A percentile compares a stretch with the other conserved stretches of the same genome.
Conservation (phyloP, 64 coral and sea anemone species). For the Pocillopora damicornis region DNA sequence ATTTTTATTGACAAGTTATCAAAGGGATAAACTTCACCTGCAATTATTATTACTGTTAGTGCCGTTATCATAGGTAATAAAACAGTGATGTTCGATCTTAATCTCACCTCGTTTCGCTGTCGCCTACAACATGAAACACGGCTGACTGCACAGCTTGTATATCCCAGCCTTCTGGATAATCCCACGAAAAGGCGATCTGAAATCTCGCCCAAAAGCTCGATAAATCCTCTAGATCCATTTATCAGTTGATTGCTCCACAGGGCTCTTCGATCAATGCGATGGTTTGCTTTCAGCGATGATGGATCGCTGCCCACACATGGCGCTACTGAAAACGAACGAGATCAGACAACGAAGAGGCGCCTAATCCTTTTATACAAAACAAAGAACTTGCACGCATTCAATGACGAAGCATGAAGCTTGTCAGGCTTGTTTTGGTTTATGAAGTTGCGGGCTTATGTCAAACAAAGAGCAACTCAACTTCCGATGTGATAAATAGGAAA, state of each 20-base stretch:
- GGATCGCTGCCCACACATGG: neutral
- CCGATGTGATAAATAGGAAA: neutral
- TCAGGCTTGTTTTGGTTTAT: neutral
- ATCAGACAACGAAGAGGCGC: neutral
- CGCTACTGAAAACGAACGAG: neutral
- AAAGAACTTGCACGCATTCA: neutral
- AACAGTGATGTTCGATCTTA: neutral
- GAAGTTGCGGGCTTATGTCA: neutral
- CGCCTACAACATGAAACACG: slow-evolving; percentile 87
- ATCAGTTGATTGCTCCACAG: neutral
- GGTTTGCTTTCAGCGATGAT: slow-evolving; percentile 6
- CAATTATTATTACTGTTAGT: neutral
- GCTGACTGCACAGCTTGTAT: slow-evolving; percentile 75
- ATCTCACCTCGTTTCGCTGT: slow-evolving; percentile 72
- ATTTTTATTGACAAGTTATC: neutral
- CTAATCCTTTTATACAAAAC: slow-evolving; percentile 26
- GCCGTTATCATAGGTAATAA: neutral
- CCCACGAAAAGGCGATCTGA: slow-evolving; percentile 90
- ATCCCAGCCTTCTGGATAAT: slow-evolving; percentile 83
- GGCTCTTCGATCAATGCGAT: neutral
- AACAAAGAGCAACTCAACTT: neutral
- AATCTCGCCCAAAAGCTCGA: slow-evolving; percentile 85
- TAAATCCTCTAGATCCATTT: slow-evolving; percentile 71
- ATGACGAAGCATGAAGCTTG: neutral
- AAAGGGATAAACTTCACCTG: neutral